phyloP scores from a whole-genome alignment of 1,140 invertebrate species.

The Batillaria attramentaria region DNA sequence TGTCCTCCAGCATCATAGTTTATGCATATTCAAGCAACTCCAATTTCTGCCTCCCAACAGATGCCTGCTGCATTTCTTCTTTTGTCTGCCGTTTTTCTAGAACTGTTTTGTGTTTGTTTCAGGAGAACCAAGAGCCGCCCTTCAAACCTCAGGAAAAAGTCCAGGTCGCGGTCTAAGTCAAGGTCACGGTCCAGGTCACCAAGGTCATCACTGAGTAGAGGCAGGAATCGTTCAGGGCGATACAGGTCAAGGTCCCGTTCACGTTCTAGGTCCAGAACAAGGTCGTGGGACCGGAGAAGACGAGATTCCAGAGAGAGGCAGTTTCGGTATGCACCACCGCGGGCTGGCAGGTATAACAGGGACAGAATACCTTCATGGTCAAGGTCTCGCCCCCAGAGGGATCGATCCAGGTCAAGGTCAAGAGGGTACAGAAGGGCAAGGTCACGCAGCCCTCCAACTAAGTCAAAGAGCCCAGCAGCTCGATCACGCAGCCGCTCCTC shows the following conservation, averaged over 20 bases:
- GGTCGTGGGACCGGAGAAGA: conserved; percentile 29
- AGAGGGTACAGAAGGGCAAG: conserved; percentile 46
- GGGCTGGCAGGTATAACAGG: conserved; percentile 51
- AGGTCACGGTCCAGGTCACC: conserved; percentile 48
- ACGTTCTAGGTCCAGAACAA: conserved; percentile 57
- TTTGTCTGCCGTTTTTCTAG: not conserved
- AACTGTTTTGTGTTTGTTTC: conserved; percentile 12
- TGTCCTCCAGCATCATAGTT: too few species aligned
- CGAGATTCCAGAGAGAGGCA: conserved; percentile 28
- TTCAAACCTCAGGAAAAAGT: conserved; percentile 16
- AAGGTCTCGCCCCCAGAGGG: conserved; percentile 56
- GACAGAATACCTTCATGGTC: conserved; percentile 60
- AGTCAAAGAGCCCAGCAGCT: conserved; percentile 59
- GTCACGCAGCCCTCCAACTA: conserved; percentile 59
- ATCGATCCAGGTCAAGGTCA: conserved; percentile 67
- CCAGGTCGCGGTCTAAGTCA: conserved; percentile 29
- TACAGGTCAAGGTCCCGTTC: conserved; percentile 48
- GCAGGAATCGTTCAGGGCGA: conserved; percentile 22
- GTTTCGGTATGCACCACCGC: conserved; percentile 44
- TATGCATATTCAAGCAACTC: too few species aligned
- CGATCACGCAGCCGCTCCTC: conserved; percentile 50
- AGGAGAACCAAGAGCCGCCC: conserved; percentile 21
- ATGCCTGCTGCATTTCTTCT: too few species aligned
- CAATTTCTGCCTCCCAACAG: too few species aligned
- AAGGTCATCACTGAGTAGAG: conserved; percentile 27